Evolutionary conservation across 2,888 invertebrate species (phyloP).

Genomic region (Synanthedon vespiformis): DNA sequence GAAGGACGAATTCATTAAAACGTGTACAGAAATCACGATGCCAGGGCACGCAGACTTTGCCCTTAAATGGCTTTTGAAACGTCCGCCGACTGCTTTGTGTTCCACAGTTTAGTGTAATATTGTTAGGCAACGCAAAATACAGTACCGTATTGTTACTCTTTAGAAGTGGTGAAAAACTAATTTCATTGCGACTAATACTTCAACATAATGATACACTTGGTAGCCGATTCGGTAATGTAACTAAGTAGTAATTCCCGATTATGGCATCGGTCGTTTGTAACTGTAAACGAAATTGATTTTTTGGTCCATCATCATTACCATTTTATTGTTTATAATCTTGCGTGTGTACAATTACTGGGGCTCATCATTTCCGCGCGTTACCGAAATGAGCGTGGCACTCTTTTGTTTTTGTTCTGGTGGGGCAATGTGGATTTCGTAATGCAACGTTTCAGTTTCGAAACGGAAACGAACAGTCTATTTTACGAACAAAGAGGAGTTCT

Average conservation of each 20-base stretch:
- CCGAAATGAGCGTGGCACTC: slow-evolving; percentile 37
- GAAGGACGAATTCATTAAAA: slow-evolving; percentile 62
- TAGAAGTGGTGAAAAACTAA: not conserved
- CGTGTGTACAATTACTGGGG: slow-evolving; percentile 43
- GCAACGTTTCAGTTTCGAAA: slow-evolving; percentile 26
- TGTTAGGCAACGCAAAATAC: not conserved
- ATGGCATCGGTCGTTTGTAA: slow-evolving; percentile 37
- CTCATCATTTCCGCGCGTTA: slow-evolving; percentile 50
- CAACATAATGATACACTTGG: not conserved
- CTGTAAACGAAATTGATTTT: slow-evolving; percentile 58
- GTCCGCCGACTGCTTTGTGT: slow-evolving; percentile 17
- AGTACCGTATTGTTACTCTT: not conserved
- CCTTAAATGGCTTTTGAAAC: slow-evolving; percentile 40
- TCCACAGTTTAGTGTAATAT: slow-evolving; percentile 7
- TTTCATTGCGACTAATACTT: not conserved
- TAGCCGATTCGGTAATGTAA: not conserved
- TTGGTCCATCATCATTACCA: slow-evolving; percentile 52
- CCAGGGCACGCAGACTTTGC: slow-evolving; percentile 32
- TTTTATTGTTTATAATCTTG: slow-evolving; percentile 55
- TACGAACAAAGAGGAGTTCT: slow-evolving; percentile 35
- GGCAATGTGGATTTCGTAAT: slow-evolving; percentile 32
- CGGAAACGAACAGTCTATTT: slow-evolving; percentile 43
- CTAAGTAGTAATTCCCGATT: slow-evolving; percentile 16
- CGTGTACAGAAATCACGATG: slow-evolving; percentile 58
- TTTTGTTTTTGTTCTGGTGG: slow-evolving; percentile 49